These are phyloP conservation scores for Enteromius fasciolatus DNA, from an alignment of 2,797 vertebrate species.

Conservation along the genomic window DNA sequence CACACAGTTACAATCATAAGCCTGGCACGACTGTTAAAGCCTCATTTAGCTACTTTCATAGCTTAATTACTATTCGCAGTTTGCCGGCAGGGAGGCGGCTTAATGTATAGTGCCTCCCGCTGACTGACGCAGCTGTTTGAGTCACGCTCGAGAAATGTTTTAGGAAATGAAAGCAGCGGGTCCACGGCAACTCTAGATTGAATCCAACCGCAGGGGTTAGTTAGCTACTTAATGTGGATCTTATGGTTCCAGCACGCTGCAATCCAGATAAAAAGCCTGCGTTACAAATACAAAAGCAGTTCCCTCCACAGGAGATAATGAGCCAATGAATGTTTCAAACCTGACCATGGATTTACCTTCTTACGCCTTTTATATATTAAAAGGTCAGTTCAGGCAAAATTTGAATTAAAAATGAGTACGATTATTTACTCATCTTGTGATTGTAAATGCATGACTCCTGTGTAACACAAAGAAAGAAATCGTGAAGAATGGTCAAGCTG, in stretches of 20 bases:
- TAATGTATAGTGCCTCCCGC: constrained; percentile 60
- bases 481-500: background rate
- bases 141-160: constrained; percentile 54
- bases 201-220: constrained; percentile 48
- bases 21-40: constrained; percentile 55
- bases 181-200: constrained; percentile 48
- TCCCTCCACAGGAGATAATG: constrained; percentile 18
- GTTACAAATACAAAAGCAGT: constrained; percentile 22
- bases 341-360: background rate
- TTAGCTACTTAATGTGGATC: constrained; percentile 30
- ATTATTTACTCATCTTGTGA: background rate
- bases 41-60: constrained; percentile 61
- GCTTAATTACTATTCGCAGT: constrained; percentile 62
- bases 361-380: background rate
- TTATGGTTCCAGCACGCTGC: constrained; percentile 26
- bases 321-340: background rate
- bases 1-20: constrained; percentile 47
- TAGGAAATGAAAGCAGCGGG: constrained; percentile 55
- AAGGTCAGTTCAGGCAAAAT: background rate
- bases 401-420: background rate
- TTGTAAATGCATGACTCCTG: background rate
- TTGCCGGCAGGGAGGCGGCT: constrained; percentile 48
- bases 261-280: constrained; percentile 17
- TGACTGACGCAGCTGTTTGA: constrained; percentile 55
- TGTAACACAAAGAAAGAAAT: background rate